phyloP scores from a whole-genome alignment of 1,140 invertebrate species.

The Babylonia areolata region DNA sequence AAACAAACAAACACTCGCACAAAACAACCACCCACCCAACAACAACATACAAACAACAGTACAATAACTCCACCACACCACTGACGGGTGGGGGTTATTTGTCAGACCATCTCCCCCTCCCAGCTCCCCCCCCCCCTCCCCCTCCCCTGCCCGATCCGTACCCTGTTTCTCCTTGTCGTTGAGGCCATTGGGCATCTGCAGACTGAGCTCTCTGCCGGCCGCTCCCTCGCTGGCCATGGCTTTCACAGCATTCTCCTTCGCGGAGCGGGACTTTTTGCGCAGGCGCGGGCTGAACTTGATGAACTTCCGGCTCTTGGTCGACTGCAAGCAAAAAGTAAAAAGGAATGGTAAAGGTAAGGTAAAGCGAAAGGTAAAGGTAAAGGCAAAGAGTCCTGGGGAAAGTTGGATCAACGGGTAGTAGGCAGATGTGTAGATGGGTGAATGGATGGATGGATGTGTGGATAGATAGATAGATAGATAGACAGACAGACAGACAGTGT shows the following conservation, averaged over 20 bases:
- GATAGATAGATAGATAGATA: no score
- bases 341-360: not conserved
- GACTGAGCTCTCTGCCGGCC: slow-evolving; percentile 16
- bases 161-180: slow-evolving; percentile 58
- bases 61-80: no score
- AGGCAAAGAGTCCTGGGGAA: no score
- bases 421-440: no score
- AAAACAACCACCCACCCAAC: no score
- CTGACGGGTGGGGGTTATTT: no score
- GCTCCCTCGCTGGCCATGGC: not conserved
- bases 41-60: no score
- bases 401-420: not conserved
- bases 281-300: slow-evolving; percentile 59
- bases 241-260: slow-evolving; percentile 25
- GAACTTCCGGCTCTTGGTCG: slow-evolving; percentile 57
- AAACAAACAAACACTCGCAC: no score
- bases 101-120: not conserved
- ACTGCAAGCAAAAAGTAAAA: slow-evolving; percentile 49
- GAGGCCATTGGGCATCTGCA: slow-evolving; percentile 59
- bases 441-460: no score
- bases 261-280: slow-evolving; percentile 49
- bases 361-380: no score
- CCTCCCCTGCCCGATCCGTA: slow-evolving; percentile 21
- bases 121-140: not conserved
- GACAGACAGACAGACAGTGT: no score